Evolutionary conservation across 2,113 vertebrate species (phyloP).

Genomic region (Dasyornis broadbenti): DNA sequence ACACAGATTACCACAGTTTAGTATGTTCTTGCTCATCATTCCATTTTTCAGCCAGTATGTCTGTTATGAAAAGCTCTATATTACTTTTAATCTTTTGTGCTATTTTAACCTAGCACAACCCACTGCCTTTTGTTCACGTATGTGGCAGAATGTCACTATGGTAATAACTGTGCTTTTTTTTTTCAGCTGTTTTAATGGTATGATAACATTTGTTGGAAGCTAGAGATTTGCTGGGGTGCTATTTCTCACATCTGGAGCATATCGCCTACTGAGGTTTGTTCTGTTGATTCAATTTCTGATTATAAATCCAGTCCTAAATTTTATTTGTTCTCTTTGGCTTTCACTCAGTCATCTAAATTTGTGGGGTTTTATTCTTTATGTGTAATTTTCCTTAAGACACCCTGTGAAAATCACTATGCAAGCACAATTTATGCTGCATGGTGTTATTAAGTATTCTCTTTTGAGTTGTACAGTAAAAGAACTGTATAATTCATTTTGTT

Average conservation of each 20-base stretch:
- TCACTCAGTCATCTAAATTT: conserved; percentile 31
- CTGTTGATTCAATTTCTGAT: conserved; percentile 15
- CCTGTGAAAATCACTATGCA: conserved; percentile 57
- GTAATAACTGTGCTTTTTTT: conserved; percentile 39
- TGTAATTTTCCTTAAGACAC: conserved; percentile 52
- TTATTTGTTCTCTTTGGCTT: conserved; percentile 38
- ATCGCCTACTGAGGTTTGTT: not conserved
- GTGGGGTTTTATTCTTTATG: conserved; percentile 7
- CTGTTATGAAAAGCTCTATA: not conserved
- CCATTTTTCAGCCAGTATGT: not conserved
- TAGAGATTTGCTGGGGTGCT: not conserved
- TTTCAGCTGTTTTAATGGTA: conserved; percentile 7
- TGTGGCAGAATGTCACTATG: conserved; percentile 36
- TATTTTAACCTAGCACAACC: conserved; percentile 34
- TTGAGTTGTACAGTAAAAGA: conserved; percentile 26
- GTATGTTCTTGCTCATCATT: not conserved
- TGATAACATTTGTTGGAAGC: not conserved
- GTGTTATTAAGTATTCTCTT: conserved; percentile 58
- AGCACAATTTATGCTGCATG: conserved; percentile 10
- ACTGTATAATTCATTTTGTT: conserved; percentile 50
- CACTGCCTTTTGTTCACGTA: conserved; percentile 42
- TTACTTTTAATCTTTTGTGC: conserved; percentile 6
- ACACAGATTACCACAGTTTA: not conserved
- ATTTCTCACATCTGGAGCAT: conserved; percentile 13
- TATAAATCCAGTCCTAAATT: conserved; percentile 16